Conservation (phyloP, 2,113 vertebrate genomes). For the Orthochromis indermauri region DNA sequence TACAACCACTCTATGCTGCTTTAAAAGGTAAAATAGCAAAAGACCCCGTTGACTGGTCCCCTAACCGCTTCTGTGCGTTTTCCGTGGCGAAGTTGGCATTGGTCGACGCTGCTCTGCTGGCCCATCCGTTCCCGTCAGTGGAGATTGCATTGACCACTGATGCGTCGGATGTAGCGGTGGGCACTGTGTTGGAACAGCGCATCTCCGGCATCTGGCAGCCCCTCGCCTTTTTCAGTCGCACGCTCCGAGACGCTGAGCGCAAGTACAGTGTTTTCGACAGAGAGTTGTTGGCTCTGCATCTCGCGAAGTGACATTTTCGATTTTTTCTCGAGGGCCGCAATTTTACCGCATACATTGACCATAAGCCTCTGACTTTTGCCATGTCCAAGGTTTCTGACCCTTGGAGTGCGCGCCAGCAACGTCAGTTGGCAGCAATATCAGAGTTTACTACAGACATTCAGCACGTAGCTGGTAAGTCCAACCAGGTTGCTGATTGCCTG, state of each 20-base stretch:
- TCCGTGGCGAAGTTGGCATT: rapidly evolving
- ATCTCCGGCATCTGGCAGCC: background rate
- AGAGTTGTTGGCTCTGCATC: background rate
- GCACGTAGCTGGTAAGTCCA: no score
- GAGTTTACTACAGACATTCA: background rate
- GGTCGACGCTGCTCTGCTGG: background rate
- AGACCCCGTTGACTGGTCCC: background rate
- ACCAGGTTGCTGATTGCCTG: background rate
- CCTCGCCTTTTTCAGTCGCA: background rate
- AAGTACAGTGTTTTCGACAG: background rate
- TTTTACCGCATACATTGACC: background rate
- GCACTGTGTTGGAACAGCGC: background rate
- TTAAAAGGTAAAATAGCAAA: background rate
- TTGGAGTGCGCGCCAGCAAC: background rate
- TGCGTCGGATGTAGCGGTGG: background rate
- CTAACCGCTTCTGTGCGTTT: rapidly evolving
- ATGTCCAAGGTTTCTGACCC: background rate
- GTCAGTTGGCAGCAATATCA: background rate
- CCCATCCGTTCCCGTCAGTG: background rate
- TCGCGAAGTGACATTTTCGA: background rate
- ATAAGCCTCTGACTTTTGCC: background rate
- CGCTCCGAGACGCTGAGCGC: background rate
- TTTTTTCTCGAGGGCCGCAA: background rate
- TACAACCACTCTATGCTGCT: background rate
- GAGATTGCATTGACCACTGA: background rate